Conservation (phyloP, 2,113 vertebrate genomes). For the Dicerorhinus sumatrensis region DNA sequence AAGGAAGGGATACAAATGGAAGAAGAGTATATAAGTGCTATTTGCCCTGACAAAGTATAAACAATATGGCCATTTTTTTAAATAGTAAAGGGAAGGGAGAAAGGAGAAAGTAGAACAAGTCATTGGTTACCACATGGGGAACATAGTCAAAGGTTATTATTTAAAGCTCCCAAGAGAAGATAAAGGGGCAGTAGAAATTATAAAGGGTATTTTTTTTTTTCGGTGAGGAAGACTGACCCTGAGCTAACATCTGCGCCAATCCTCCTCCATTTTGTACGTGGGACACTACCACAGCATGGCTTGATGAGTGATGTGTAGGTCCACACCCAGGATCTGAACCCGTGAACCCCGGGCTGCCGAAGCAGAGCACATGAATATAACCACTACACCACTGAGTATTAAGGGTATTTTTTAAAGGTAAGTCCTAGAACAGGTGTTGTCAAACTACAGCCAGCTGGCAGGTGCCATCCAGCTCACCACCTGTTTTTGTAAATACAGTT, state of each 20-base stretch:
- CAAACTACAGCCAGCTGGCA: not conserved
- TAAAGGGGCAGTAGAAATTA: not conserved
- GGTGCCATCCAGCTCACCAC: not conserved
- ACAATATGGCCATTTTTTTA: not conserved
- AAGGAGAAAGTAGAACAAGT: not conserved
- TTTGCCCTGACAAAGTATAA: not conserved
- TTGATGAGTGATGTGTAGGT: too few species aligned
- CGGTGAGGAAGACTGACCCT: too few species aligned
- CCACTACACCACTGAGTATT: too few species aligned
- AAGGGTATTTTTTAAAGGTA: not conserved
- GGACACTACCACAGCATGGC: too few species aligned
- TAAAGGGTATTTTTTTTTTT: not conserved
- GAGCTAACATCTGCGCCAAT: too few species aligned
- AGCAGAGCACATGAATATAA: too few species aligned
- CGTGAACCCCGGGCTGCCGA: too few species aligned
- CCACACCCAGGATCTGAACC: too few species aligned
- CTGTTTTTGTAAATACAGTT: not conserved
- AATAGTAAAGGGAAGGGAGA: not conserved
- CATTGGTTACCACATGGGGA: not conserved
- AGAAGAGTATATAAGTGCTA: not conserved
- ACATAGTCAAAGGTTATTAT: not conserved
- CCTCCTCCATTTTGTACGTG: too few species aligned
- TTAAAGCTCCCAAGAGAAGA: not conserved
- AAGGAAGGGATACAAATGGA: not conserved
- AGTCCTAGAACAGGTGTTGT: not conserved